These are phyloP conservation scores for Formica selysi DNA, from an alignment of 1,140 invertebrate species.

Conservation along the genomic window DNA sequence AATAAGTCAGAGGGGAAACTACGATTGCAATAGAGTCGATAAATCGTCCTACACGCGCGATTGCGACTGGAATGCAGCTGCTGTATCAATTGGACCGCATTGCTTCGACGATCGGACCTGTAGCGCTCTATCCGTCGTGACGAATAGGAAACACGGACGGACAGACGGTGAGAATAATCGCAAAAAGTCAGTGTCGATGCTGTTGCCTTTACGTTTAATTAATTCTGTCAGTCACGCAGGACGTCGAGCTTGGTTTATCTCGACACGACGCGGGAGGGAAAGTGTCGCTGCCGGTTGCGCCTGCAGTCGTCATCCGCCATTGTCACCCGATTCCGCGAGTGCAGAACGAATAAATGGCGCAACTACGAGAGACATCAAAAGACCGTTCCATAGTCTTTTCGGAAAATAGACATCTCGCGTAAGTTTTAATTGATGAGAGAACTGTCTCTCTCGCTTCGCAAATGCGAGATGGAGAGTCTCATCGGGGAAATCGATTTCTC, in stretches of 20 bases:
- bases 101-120: constrained; percentile 29
- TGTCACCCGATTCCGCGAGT: constrained; percentile 50
- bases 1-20: not conserved
- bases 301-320: constrained; percentile 60
- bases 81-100: constrained; percentile 32
- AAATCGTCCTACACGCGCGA: constrained; percentile 22
- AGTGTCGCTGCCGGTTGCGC: constrained; percentile 54
- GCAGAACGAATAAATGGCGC: constrained; percentile 48
- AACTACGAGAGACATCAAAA: constrained; percentile 54
- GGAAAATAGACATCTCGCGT: constrained; percentile 46
- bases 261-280: constrained; percentile 48
- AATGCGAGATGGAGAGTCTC: not conserved
- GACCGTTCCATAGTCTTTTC: constrained; percentile 32
- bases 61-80: constrained; percentile 28
- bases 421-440: constrained; percentile 51
- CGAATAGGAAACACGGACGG: constrained; percentile 47
- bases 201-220: constrained; percentile 64
- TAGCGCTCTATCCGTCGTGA: constrained; percentile 32
- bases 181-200: constrained; percentile 47
- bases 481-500: constrained; percentile 22
- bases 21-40: constrained; percentile 6
- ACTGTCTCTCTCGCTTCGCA: not conserved
- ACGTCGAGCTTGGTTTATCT: constrained; percentile 57
- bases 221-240: constrained; percentile 58
- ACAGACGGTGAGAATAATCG: constrained; percentile 56